Conservation (phyloP, 1,140 invertebrate species). For the Leptinotarsa lineolata region DNA sequence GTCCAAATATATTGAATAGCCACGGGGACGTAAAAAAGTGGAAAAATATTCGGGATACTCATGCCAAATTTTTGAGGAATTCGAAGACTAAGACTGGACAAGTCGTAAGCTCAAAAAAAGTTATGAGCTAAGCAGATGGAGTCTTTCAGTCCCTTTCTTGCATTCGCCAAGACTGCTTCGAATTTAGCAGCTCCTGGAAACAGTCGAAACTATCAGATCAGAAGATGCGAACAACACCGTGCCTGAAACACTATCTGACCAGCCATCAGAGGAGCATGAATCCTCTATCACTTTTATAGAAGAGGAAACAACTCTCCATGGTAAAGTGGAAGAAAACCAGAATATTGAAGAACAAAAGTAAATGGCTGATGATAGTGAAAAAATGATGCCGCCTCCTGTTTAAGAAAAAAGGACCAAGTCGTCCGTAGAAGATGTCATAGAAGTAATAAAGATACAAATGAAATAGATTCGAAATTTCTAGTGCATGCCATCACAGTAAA, state of each 20-base stretch:
- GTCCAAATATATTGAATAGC: no score
- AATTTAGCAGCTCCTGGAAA: background rate
- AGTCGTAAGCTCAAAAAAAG: conserved; percentile 14
- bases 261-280: no score
- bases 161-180: conserved; percentile 36
- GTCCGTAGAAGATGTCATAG: background rate
- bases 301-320: background rate
- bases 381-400: background rate
- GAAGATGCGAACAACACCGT: background rate
- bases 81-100: background rate
- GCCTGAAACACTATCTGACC: no score
- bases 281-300: background rate
- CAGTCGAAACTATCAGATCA: background rate
- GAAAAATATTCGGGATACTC: conserved; percentile 32
- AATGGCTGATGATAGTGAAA: background rate
- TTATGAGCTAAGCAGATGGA: conserved; percentile 37
- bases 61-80: conserved; percentile 37
- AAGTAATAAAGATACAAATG: conserved; percentile 11
- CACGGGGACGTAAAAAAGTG: background rate
- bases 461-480: conserved; percentile 24
- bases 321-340: background rate
- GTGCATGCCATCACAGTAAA: conserved; percentile 24
- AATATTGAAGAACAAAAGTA: background rate
- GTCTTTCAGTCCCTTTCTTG: conserved; percentile 33
- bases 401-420: background rate